A percentile compares a stretch with the other conserved stretches of the same genome.
Conservation (phyloP, 2,113 vertebrate species). For the Vanacampus margaritifer region DNA sequence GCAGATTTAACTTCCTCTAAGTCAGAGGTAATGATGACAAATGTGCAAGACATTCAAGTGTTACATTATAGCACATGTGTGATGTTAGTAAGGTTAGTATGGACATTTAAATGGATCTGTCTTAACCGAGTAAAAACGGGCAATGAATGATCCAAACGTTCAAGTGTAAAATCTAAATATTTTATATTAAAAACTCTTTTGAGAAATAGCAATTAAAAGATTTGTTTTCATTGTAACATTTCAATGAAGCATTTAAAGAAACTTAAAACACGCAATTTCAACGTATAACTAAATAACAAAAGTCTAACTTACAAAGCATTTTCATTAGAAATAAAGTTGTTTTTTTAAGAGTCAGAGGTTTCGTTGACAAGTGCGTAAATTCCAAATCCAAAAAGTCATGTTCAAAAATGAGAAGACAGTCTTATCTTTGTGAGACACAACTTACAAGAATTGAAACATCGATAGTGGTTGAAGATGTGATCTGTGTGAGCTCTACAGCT, state of each 20-base stretch:
- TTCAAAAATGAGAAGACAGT: neutral
- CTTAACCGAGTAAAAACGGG: neutral
- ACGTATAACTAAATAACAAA: neutral
- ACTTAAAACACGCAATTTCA: neutral
- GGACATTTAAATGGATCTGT: neutral
- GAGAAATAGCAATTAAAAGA: neutral
- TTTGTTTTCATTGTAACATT: neutral
- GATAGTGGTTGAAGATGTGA: neutral
- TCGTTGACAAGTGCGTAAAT: constrained; percentile 8
- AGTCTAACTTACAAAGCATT: neutral
- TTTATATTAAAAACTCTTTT: neutral
- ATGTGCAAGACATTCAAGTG: neutral
- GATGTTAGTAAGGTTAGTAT: neutral
- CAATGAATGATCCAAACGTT: neutral
- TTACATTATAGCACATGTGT: neutral
- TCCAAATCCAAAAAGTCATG: neutral
- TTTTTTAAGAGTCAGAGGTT: constrained; percentile 22
- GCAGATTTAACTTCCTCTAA: constrained; percentile 8
- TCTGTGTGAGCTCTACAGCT: neutral
- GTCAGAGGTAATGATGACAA: constrained; percentile 1
- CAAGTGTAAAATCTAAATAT: neutral
- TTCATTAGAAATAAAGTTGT: neutral
- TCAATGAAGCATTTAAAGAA: neutral
- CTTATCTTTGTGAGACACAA: constrained; percentile 17
- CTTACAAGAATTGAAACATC: neutral